Evolutionary conservation across 2,113 vertebrate species (phyloP).

Genomic region (Notothenia rossii): DNA sequence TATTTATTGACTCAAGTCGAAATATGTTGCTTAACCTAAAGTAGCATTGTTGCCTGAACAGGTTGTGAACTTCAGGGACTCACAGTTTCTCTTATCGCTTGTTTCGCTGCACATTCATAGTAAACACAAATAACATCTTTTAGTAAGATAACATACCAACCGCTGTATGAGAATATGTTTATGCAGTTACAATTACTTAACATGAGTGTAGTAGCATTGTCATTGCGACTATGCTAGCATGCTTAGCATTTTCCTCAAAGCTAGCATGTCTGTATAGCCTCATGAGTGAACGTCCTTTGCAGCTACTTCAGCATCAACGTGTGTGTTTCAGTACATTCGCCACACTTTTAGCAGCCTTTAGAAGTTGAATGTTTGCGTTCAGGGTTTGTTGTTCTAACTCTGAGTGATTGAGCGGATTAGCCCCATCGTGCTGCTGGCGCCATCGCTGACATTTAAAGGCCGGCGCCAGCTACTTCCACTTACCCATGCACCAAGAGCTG

Average conservation of each 20-base stretch:
- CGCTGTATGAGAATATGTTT: too few relatives aligned
- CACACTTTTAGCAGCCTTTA: not conserved
- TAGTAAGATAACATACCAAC: too few relatives aligned
- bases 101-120: too few relatives aligned
- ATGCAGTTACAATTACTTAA: not conserved
- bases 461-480: constrained; percentile 17
- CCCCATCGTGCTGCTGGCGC: constrained; percentile 8
- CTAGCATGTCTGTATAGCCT: not conserved
- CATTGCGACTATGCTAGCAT: not conserved
- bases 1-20: too few relatives aligned
- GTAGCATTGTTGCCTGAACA: too few relatives aligned
- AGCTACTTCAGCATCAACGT: not conserved
- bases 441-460: constrained; percentile 49
- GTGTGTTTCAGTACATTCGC: not conserved
- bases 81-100: too few relatives aligned
- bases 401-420: constrained; percentile 27
- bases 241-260: not conserved
- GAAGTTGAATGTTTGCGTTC: not conserved
- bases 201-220: not conserved
- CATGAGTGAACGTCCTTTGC: not conserved
- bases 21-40: too few relatives aligned
- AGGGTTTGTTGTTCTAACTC: constrained; percentile 20
- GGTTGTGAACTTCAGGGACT: too few relatives aligned
- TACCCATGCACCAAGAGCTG: constrained; percentile 31
- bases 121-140: too few relatives aligned